Conservation (phyloP, 2,888 invertebrate genomes). For the Spodoptera exigua region DNA sequence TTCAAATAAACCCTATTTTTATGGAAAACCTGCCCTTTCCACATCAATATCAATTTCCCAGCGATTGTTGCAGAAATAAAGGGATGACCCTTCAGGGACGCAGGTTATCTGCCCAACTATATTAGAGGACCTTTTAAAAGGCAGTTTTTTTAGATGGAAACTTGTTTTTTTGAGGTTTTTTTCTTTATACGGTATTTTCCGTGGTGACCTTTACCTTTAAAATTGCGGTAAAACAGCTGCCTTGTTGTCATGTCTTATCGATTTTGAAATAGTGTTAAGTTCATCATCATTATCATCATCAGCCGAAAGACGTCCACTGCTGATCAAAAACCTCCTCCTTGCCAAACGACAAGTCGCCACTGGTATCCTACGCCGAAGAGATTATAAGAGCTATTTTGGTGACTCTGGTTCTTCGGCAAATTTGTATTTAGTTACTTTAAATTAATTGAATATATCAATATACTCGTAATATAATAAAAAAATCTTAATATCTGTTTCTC, state of each 20-base stretch:
- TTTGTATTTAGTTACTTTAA: too few relatives aligned
- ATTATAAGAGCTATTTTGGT: too few relatives aligned
- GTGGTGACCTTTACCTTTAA: conserved; percentile 37
- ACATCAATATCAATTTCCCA: conserved; percentile 89
- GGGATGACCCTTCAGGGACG: conserved; percentile 88
- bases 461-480: background rate
- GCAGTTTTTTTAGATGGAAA: conserved; percentile 43
- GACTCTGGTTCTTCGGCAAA: too few relatives aligned
- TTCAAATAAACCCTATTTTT: conserved; percentile 90
- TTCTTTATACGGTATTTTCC: conserved; percentile 10
- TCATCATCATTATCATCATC: background rate
- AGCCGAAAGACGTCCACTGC: too few relatives aligned
- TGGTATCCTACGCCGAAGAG: too few relatives aligned
- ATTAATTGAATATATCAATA: too few relatives aligned
- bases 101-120: conserved; percentile 84
- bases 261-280: conserved; percentile 8
- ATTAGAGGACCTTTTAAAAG: conserved; percentile 82
- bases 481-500: background rate
- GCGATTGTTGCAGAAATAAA: conserved; percentile 89
- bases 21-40: conserved; percentile 89
- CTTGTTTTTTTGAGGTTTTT: conserved; percentile 19
- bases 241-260: conserved; percentile 17
- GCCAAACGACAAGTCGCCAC: too few relatives aligned
- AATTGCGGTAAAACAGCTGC: conserved; percentile 8
- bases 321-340: too few relatives aligned